Evolutionary conservation across 2,113 vertebrate species (phyloP), one percentile per base, ranked within the genome.

Genomic region (Deroptyus accipitrinus): DNA sequence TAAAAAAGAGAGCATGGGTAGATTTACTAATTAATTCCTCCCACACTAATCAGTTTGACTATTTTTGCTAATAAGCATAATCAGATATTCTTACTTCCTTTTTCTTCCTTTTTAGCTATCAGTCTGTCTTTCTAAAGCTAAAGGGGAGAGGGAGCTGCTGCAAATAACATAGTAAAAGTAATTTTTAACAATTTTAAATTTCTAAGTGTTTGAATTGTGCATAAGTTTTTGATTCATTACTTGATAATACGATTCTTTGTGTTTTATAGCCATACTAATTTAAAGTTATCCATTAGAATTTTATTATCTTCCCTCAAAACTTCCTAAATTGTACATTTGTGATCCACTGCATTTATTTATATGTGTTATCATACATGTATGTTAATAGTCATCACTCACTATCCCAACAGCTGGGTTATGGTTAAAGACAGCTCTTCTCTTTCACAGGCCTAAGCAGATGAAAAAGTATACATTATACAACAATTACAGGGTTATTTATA

Each of bases 1-100:
- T 81, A n/a, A 82, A 95, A 79, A 85, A 69, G 76, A 92, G 48
- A 52, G 39, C 9, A 79, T 96, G 94, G 94, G 92, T 83, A 95
- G 92, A 88, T 89, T 96, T 95, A 97, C 96, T 97, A 95, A 98
- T 97, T 96, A 90, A 97, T 97, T 97, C 95, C 96, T 96, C 98
- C 97, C 77, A 97, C 92, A 88, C 78, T 95, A 95, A 97, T 97
- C 89, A 97, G 84, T 91, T 97, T 96, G 88, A 97, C 46, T 94
- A 86, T 92, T 96, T 82, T 51, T 94, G 96, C 83, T 95, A 90
- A 86, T 76, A 96, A 84, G 49, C 35, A 92, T 51, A 95, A 91
- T 97, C 95, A 86, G n/a, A 63, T 33, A 95, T 28, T 84, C 78
- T 70, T 90, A 61, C 22, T 69, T 93, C 20, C 27, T 48, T 96